Conservation (phyloP, 1,140 invertebrate species). For the Drosophila pectinifera region DNA sequence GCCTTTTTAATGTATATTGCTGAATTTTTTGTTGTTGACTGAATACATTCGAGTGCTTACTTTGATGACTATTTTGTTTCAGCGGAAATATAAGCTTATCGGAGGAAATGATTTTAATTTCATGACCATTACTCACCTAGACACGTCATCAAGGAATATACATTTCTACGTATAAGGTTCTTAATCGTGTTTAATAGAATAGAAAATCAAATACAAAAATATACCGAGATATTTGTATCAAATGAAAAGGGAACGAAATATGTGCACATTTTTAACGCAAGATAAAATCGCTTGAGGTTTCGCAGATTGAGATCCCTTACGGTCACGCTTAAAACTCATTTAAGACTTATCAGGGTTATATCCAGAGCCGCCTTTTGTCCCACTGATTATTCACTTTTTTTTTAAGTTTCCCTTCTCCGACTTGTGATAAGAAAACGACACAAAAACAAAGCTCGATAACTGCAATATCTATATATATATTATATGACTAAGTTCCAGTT, state of each 20-base stretch:
- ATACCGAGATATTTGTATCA: background rate
- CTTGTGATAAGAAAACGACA: slow-evolving; percentile 15
- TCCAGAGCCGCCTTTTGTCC: background rate
- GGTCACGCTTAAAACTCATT: background rate
- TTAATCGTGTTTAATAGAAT: background rate
- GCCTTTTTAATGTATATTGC: too few relatives aligned
- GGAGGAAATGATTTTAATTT: slow-evolving; percentile 3
- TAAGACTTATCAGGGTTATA: background rate
- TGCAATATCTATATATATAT: slow-evolving; percentile 13
- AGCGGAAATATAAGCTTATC: slow-evolving; percentile 6
- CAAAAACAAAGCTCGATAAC: slow-evolving; percentile 12
- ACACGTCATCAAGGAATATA: background rate
- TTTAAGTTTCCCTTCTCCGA: background rate
- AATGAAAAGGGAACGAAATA: too few relatives aligned
- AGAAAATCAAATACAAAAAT: background rate
- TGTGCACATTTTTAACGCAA: too few relatives aligned
- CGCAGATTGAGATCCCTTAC: background rate
- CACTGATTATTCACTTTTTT: slow-evolving; percentile 30
- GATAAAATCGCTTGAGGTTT: background rate
- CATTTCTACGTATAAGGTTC: background rate
- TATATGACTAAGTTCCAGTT: slow-evolving; percentile 34
- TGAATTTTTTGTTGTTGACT: background rate
- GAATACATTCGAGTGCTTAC: background rate
- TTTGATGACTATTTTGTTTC: slow-evolving; percentile 11
- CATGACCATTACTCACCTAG: background rate